Base-by-base conservation (phyloP, 2,113 vertebrate genomes). In the Cyprinodon variegatus region DNA sequence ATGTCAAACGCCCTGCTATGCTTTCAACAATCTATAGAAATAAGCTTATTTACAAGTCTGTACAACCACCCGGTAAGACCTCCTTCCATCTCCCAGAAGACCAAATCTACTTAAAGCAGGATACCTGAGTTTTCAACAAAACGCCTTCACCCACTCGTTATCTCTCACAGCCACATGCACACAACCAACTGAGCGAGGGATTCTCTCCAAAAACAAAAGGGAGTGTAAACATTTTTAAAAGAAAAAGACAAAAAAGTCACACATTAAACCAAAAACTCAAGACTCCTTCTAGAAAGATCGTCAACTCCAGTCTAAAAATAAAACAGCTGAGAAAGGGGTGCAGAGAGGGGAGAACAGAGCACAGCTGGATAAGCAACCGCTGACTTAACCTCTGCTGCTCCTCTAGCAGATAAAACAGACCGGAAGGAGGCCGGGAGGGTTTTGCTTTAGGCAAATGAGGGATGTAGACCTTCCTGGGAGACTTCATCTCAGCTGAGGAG, bases 111-210 rank as follows among this genome's bases (percentile, higher is more conserved):
- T 94, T 94, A 93, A 88, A 96, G 96, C 95, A 95, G 93, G 93
- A 95, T 97, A 97, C 97, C 97, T 97, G 97, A 99, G 97, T 94
- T 96, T 96, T 95, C 95, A 92, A 93, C 92, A 94, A 82, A 94
- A 94, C 45, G 83, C 94, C 94, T 94, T 91, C 78, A 89, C 90
- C 90, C 90, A 93, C 94, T 94, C 89, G 70, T 83, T 93, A 94
- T 94, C 70, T 93, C 89, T 91, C 94, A 93, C 95, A 89, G 89
- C 94, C 59, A 45, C 81, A 77, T 12, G 14, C 80, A 83, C 68
- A 71, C 81, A 74, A 40, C 68, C 72, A 68, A 57, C 72, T 65
- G 89, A 65, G 70, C 75, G 81, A 68, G 68, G 70, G 70, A 43
- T 67, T 75, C 77, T 73, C 74, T 88, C 78, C 11, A 41, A 61